Evolutionary conservation across 2,888 invertebrate species (phyloP).

Genomic region (Cheilosia scutellata): DNA sequence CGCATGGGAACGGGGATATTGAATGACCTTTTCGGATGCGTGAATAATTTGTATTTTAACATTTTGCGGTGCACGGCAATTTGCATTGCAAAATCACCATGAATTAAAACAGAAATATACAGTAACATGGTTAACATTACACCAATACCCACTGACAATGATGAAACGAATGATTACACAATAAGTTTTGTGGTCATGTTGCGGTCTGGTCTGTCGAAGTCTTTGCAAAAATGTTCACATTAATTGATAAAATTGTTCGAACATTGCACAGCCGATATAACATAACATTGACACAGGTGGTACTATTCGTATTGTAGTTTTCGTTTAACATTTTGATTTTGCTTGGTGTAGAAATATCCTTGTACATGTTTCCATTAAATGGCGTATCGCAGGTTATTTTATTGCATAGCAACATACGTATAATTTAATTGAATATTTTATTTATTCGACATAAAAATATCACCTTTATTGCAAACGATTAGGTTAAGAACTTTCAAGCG

Average conservation of each 20-base stretch:
- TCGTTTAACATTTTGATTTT: not conserved
- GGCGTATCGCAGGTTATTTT: not conserved
- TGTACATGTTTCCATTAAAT: not conserved
- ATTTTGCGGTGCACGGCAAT: slow-evolving; percentile 59
- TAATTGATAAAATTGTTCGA: slow-evolving; percentile 50
- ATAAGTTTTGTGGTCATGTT: slow-evolving; percentile 62
- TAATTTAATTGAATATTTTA: slow-evolving; percentile 61
- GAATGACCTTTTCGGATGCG: slow-evolving; percentile 52
- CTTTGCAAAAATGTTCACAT: slow-evolving; percentile 32
- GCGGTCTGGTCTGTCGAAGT: slow-evolving; percentile 42
- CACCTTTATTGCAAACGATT: slow-evolving; percentile 54
- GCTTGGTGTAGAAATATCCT: not conserved
- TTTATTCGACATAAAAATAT: slow-evolving; percentile 55
- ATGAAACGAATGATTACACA: slow-evolving; percentile 60
- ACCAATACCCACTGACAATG: slow-evolving; percentile 48
- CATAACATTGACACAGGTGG: not conserved
- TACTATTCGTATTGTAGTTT: not conserved
- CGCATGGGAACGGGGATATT: slow-evolving; percentile 31
- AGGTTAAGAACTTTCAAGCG: slow-evolving; percentile 41
- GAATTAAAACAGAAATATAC: slow-evolving; percentile 39
- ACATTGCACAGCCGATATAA: not conserved
- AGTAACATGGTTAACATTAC: slow-evolving; percentile 32
- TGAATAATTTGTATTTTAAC: slow-evolving; percentile 54
- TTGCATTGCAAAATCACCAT: slow-evolving; percentile 48
- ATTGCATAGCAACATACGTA: slow-evolving; percentile 1